Conservation (phyloP, 2,797 vertebrate genomes). For the Australoheros facetus region DNA sequence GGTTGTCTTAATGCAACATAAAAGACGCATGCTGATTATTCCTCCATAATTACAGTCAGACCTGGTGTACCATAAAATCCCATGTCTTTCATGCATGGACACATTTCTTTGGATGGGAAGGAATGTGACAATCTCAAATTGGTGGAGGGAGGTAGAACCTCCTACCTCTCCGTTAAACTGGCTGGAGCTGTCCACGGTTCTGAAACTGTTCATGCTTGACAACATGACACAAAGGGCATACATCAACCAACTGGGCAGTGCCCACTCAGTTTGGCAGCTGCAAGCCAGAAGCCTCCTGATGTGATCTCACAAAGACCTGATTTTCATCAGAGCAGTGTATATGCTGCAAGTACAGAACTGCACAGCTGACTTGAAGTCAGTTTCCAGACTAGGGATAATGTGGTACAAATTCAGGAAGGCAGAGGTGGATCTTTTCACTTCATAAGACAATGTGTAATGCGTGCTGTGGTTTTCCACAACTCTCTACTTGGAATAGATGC, state of each 20-base stretch:
- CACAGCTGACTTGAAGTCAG: background rate
- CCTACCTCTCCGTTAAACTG: background rate
- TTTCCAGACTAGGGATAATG: background rate
- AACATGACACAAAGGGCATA: background rate
- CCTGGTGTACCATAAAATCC: background rate
- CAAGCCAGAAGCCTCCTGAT: background rate
- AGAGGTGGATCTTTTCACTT: background rate
- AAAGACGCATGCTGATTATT: background rate
- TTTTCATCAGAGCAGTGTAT: background rate
- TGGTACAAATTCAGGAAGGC: background rate
- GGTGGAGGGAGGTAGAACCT: rapidly evolving
- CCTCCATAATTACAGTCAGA: background rate
- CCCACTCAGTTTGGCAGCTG: background rate
- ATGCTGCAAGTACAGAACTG: background rate
- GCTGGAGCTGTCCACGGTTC: background rate
- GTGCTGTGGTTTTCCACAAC: background rate
- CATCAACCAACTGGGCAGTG: background rate
- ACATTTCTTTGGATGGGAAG: background rate
- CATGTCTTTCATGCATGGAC: background rate
- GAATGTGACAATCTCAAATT: background rate
- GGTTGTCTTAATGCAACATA: background rate
- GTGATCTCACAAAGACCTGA: background rate
- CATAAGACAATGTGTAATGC: background rate
- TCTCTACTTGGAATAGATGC: background rate
- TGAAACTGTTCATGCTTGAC: background rate